A percentile compares a stretch with the other conserved stretches of the same genome.
Conservation (phyloP, 92 coral and sea anemone genomes). For the Phenganax subtilis region DNA sequence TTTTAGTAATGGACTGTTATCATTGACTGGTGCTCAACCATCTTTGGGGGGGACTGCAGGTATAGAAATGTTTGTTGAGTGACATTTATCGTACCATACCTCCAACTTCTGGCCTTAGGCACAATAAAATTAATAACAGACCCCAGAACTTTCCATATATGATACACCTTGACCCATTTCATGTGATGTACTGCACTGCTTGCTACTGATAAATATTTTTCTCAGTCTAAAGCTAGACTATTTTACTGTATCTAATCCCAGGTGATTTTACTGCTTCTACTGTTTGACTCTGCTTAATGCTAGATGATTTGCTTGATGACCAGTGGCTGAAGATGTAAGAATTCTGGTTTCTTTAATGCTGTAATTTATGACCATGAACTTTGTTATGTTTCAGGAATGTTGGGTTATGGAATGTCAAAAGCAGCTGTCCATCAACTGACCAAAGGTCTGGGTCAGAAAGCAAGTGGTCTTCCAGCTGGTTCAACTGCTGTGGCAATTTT, state of each 20-base stretch:
- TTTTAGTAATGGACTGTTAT: constrained; percentile 67
- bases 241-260: too few species aligned
- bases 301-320: too few species aligned
- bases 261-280: too few species aligned
- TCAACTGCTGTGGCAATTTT: constrained; percentile 78
- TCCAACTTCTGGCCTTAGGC: not conserved
- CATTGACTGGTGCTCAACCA: constrained; percentile 92
- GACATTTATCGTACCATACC: not conserved
- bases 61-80: not conserved
- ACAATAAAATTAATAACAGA: too few species aligned
- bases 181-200: too few species aligned
- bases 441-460: constrained; percentile 68
- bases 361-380: not conserved
- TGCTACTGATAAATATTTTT: too few species aligned
- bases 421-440: constrained; percentile 95
- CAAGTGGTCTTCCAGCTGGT: constrained; percentile 74
- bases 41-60: constrained; percentile 94
- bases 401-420: constrained; percentile 99
- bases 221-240: too few species aligned
- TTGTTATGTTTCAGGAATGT: constrained; percentile 64
- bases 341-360: not conserved
- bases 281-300: too few species aligned
- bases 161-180: too few species aligned
- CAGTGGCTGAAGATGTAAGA: not conserved
- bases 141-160: too few species aligned